Evolutionary conservation across 2,797 vertebrate genomes (phyloP).

Genomic region (Phoeniculus purpureus): DNA sequence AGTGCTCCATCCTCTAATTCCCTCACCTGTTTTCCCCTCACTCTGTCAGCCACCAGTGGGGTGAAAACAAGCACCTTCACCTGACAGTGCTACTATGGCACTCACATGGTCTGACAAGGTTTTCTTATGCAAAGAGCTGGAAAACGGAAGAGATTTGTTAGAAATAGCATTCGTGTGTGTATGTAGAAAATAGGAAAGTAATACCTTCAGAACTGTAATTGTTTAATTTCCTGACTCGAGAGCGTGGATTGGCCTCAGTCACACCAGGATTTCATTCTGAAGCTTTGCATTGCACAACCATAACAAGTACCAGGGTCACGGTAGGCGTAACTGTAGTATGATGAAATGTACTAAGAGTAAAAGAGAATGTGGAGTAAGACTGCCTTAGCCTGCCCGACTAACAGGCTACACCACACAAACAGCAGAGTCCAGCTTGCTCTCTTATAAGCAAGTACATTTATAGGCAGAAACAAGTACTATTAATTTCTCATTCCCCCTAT

Average conservation of each 20-base stretch:
- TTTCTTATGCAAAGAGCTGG: background rate
- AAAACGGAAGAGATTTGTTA: background rate
- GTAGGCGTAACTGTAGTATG: background rate
- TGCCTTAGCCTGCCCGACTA: background rate
- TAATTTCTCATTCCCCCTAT: background rate
- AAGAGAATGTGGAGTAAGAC: background rate
- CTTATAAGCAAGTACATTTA: background rate
- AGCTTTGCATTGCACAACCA: background rate
- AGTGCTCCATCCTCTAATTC: background rate
- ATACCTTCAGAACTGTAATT: background rate
- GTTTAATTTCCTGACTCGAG: background rate
- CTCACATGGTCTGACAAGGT: background rate
- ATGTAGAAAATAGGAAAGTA: background rate
- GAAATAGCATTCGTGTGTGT: background rate
- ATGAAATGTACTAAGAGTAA: background rate
- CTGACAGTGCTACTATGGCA: accelerated
- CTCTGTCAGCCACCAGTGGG: background rate
- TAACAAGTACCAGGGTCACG: background rate
- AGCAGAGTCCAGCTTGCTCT: background rate
- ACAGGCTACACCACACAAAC: background rate
- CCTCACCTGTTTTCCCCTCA: background rate
- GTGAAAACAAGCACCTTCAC: background rate
- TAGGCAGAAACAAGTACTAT: background rate
- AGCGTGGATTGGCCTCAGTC: background rate
- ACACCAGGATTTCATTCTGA: background rate